phyloP scores from a whole-genome alignment of 2,888 invertebrate species.

The Drosophila austrosaltans region DNA sequence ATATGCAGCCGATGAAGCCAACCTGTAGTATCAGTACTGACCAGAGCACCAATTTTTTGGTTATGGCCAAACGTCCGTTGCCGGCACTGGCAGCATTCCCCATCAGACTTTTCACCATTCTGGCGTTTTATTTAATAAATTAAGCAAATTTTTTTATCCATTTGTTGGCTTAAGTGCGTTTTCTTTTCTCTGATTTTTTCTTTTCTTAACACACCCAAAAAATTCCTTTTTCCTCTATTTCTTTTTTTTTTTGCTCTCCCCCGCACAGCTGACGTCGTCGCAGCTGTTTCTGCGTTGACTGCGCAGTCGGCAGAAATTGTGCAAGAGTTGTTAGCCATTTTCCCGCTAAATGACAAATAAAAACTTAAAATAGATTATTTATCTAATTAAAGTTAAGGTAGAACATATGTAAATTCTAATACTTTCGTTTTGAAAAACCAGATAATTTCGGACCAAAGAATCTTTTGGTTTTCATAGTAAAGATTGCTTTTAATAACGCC shows the following conservation, averaged over 20 bases:
- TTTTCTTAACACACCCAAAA: slow-evolving; percentile 66
- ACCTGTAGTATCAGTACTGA: slow-evolving; percentile 79
- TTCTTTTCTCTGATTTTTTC: slow-evolving; percentile 21
- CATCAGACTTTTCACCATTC: slow-evolving; percentile 51
- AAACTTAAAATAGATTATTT: too few species aligned
- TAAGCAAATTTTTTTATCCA: slow-evolving; percentile 2
- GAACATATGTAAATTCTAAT: too few species aligned
- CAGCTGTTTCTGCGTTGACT: slow-evolving; percentile 35
- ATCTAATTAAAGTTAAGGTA: too few species aligned
- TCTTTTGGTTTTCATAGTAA: too few species aligned
- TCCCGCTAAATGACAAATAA: neutral
- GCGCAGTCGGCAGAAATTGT: neutral
- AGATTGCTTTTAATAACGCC: too few species aligned
- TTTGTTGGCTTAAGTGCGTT: slow-evolving; percentile 3
- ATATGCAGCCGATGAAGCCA: slow-evolving; percentile 80
- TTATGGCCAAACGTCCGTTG: slow-evolving; percentile 57
- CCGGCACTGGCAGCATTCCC: slow-evolving; percentile 28
- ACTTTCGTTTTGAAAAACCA: too few species aligned
- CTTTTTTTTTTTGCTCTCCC: slow-evolving; percentile 40
- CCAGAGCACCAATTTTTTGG: slow-evolving; percentile 80
- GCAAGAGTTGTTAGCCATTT: slow-evolving; percentile 16
- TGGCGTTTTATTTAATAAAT: slow-evolving; percentile 19
- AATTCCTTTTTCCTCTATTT: slow-evolving; percentile 29
- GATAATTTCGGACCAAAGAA: too few species aligned
- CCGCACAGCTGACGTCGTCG: slow-evolving; percentile 66